Evolutionary conservation across 2,113 vertebrate genomes (phyloP), one percentile per base, ranked within the genome.

Genomic region (Merops nubicus): DNA sequence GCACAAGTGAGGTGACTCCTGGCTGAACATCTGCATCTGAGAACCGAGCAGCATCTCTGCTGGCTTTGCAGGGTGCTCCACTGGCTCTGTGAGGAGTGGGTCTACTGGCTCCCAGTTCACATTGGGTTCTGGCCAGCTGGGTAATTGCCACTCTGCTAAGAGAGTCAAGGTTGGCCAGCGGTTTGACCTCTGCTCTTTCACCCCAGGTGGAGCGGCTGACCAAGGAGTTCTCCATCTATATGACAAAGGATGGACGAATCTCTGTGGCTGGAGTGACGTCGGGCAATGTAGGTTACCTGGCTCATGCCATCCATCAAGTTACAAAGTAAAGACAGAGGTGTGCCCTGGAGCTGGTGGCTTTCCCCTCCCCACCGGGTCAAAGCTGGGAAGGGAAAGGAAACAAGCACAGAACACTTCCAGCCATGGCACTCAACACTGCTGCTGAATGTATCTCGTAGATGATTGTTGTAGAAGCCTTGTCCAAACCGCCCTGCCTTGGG

Each of bases 201-300:
- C 53, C 72, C 43, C 95, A 99, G 99, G 99, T 99, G 79, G 99
- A 99, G 56, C 98, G 98, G 50, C 97, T 99, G 88, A 99, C 82
- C 43, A 99, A 99, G 88, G 99, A 99, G 78, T 99, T 99, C 97
- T 99, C 99, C 0, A 95, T 99, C 93, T 99, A 99, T 96, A 99
- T 99, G 99, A 99, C 99, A 38, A 99, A 99, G 95, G 99, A 99
- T 22, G 99, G 99, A 42, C 98, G 99, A 47, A 99, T 99, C 96
- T 99, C 99, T 21, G 97, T 99, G 95, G 99, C 99, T 0, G 99
- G 99, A 8, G 98, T 99, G 70, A 97, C 99, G 0, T 99, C 99
- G 0, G 98, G 98, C 85, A 99, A 99, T 0, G 99, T 99, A 34
- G 99, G 96, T 56, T 99, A 99, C 97, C 98, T 99, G 91, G 99